Base-by-base conservation (phyloP, 2,797 vertebrate genomes). In the Brachyalestes nurse region DNA sequence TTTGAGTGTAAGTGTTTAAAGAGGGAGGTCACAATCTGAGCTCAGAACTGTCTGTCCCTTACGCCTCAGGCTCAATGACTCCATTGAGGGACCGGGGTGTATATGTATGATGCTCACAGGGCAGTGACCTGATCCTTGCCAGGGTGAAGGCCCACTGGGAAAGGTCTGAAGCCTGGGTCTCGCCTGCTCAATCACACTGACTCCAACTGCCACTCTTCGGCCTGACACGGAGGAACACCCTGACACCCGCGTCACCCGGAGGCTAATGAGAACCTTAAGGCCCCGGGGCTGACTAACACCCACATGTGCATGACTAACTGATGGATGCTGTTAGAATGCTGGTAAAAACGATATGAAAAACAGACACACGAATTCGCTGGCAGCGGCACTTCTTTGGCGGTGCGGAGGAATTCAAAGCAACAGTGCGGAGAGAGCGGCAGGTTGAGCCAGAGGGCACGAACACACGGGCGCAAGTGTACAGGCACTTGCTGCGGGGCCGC, bases 191-290 rank as follows among this genome's bases (percentile, higher is more conserved):
- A 85, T 90, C 86, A 88, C 82, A 84, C 83, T 87, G 87, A 90
- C 84, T 86, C 78, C 88, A 88, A 79, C 40, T 84, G 87, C 82
- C 81, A 58, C 77, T 84, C 61, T 66, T 53, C 83, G 77, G 75
- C 82, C 82, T 82, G 83, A 86, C 81, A 49, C 64, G 65, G 58
- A 90, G 89, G 88, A 74, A 91, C 89, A 88, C 84, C 86, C 90
- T 88, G 85, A 90, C 87, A 89, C 86, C 78, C 75, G 57, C 81
- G 81, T 86, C 77, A 72, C 79, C 78, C 83, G 72, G 75, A 82
- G 82, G 77, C 84, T 92, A 92, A 93, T 91, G 87, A 89, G 87
- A 93, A 91, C 89, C 89, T 92, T 88, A 88, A 82, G 88, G 86
- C 84, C 66, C 75, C 28, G 14, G 84, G 88, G 90, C 86, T 90